Percentiles rank a stretch among this genome's conserved stretches.
Evolutionary conservation across 1,140 invertebrate genomes (phyloP).

Genomic region (Calliphora vicina): DNA sequence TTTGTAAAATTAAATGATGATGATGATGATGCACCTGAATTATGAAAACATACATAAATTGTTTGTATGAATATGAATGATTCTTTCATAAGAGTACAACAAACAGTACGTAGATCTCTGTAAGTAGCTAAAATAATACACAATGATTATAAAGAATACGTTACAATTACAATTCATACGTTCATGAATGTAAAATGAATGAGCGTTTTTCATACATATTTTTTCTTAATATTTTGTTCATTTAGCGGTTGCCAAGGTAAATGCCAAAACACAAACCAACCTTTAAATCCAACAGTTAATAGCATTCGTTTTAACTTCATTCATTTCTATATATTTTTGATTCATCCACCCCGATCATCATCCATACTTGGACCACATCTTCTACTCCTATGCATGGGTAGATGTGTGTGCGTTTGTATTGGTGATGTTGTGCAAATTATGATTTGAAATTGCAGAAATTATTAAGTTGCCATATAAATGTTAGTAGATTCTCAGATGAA

Average conservation of each 20-base stretch:
- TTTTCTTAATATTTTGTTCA: not conserved
- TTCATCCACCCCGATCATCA: not conserved
- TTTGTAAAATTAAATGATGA: not conserved
- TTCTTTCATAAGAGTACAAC: not conserved
- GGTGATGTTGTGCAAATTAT: slow-evolving; percentile 26
- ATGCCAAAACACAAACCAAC: slow-evolving; percentile 31
- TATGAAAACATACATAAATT: slow-evolving; percentile 13
- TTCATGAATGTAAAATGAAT: not conserved
- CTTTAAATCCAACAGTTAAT: slow-evolving; percentile 24
- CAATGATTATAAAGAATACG: not conserved
- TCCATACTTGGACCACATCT: not conserved
- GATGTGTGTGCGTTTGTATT: not conserved
- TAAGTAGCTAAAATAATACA: no score
- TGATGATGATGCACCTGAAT: slow-evolving; percentile 25
- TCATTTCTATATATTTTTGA: not conserved
- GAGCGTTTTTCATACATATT: not conserved
- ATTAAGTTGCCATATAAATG: slow-evolving; percentile 32
- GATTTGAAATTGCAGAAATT: slow-evolving; percentile 33
- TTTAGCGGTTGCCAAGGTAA: slow-evolving; percentile 32
- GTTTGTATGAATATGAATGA: not conserved
- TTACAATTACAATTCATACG: not conserved
- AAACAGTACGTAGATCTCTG: no score
- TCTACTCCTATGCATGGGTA: no score
- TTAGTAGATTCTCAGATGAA: slow-evolving; percentile 31
- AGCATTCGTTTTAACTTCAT: not conserved